Base-by-base conservation (phyloP, 2,797 vertebrate genomes). In the Acanthurus lineatus region DNA sequence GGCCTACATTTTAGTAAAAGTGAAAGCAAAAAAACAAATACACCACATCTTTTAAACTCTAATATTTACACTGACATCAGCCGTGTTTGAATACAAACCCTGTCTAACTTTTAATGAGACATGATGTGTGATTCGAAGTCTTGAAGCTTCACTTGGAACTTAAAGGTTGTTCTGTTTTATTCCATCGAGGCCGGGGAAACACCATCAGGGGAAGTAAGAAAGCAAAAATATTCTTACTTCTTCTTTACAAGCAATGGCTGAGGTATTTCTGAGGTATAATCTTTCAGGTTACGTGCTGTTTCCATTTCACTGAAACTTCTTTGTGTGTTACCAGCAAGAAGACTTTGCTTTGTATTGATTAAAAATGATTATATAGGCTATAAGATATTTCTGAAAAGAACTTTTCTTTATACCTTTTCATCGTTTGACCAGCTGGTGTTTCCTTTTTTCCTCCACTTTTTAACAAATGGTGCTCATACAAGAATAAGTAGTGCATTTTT, bases 211-310 rank as follows among this genome's bases (percentile, higher is more conserved):
- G 76, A 71, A 67, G 52, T 79, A 58, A 53, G 42, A 71, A 47
- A 22, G 45, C 25, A 40, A 22, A 54, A 53, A 38, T 16, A 51
- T 10, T 51, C 57, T 63, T 42, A 60, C 47, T 77, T 76, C 58
- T 59, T n/a, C 38, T 25, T 73, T 9, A 73, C 9, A 12, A 70
- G 48, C 11, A 22, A 7, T 60, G 0, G 12, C 20, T 57, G 0
- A 47, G 38, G 62, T 62, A 17, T 1, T 16, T 69, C 22, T 51
- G 48, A 69, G 12, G 12, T 62, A 14, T 15, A 32, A 15, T 25
- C 44, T 48, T 16, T 48, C 6, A 10, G 20, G 38, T 68, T 10
- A 14, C 7, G 6, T 15, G 16, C 16, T 8, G 11, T 16, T 25
- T 9, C 14, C 12, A 10, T n/a, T 44, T 25, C 25, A 17, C 45